Conservation (phyloP, 2,113 vertebrate species). For the Pachycephala philippinensis region DNA sequence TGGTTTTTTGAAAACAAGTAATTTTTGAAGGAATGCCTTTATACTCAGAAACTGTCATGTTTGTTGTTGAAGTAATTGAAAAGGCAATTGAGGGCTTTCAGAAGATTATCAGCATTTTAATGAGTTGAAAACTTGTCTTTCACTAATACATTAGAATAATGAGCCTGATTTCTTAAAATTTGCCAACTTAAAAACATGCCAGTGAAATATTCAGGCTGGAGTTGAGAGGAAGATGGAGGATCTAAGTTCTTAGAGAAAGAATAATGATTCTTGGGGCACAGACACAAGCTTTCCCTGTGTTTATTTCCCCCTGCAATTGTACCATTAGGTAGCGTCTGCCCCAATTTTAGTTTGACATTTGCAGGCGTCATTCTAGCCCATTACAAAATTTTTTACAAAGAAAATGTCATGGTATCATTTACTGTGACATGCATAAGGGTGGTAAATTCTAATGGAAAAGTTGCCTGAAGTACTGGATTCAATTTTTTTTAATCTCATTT, state of each 20-base stretch:
- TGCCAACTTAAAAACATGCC: not conserved
- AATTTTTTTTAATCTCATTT: not conserved
- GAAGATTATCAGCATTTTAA: not conserved
- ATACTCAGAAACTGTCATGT: not conserved
- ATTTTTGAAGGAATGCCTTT: not conserved
- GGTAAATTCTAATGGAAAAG: not conserved
- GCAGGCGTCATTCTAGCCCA: not conserved
- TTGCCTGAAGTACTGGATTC: not conserved
- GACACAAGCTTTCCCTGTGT: not conserved
- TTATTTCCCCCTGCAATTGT: not conserved
- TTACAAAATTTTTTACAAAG: not conserved
- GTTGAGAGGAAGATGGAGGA: not conserved
- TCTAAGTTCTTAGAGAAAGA: not conserved
- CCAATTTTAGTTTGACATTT: not conserved
- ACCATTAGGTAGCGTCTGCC: not conserved
- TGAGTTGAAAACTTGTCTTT: not conserved
- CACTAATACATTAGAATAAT: not conserved
- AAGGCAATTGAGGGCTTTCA: not conserved
- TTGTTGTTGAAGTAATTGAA: not conserved
- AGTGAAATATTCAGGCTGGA: not conserved
- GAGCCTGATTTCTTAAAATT: not conserved
- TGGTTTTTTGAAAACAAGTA: not conserved
- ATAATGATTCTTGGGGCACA: not conserved
- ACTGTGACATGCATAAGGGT: not conserved
- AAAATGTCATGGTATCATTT: not conserved